phyloP scores from a whole-genome alignment of 2,113 vertebrate genomes.

The Sinocyclocheilus anshuiensis region DNA sequence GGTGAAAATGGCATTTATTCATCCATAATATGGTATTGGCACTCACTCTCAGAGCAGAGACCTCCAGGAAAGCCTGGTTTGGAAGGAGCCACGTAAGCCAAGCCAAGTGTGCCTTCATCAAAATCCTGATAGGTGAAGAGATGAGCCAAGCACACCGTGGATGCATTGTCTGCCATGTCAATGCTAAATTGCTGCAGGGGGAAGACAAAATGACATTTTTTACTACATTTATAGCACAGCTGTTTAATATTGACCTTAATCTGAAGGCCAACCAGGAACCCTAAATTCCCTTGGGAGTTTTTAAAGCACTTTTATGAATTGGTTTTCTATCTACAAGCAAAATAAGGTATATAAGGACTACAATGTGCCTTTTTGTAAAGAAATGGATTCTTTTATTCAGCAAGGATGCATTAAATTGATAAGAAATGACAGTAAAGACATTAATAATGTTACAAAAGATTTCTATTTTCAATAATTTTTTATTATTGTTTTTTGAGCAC shows the following conservation, averaged over 20 bases:
- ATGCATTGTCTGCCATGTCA: slow-evolving; percentile 91
- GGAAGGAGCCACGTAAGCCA: slow-evolving; percentile 93
- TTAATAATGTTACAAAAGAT: background rate
- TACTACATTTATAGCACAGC: background rate
- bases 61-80: slow-evolving; percentile 86
- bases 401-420: background rate
- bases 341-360: background rate
- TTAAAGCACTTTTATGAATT: background rate
- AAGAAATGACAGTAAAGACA: background rate
- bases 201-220: background rate
- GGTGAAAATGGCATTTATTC: background rate
- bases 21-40: background rate
- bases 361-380: background rate
- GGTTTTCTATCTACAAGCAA: background rate
- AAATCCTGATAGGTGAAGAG: slow-evolving; percentile 99
- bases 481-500: background rate
- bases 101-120: slow-evolving; percentile 91
- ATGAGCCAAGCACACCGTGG: slow-evolving; percentile 91
- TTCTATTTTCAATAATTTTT: background rate
- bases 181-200: slow-evolving; percentile 89
- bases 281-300: background rate
- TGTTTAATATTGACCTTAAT: background rate
- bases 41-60: slow-evolving; percentile 90
- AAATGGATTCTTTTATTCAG: background rate
- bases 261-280: background rate